Evolutionary conservation across 2,113 vertebrate species (phyloP), one percentile per base, ranked within the genome.

Genomic region (Craseonycteris thonglongyai): DNA sequence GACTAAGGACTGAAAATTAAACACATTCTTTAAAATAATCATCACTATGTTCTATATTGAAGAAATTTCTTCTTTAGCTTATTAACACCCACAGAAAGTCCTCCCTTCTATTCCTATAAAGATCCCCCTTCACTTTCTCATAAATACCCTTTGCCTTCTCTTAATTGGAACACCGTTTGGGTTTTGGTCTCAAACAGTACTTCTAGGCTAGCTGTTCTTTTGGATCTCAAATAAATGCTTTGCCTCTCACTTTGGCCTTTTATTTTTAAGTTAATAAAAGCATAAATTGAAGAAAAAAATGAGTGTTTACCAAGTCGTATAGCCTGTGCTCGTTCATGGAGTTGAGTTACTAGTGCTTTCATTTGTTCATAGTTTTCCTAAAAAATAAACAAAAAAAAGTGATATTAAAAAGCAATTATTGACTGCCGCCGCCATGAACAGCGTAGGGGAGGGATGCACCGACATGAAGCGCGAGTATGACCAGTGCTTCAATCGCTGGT

Each of bases 401-500:
- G 71, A 54, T 15, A 71, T 51, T 56, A 15, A 19, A 94, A 92
- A 90, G 35, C 63, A 61, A 14, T 42, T 83, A 75, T 54, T n/a
- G n/a, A 12, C 84, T 19, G 10, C 61, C 40, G 63, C 12, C 97
- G 97, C 97, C 94, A 99, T 99, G 99, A 99, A 99, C 98, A 99
- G 99, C 79, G 99, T 99, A 0, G 99, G 99, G 22, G 99, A 99
- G 97, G 99, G 99, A 1, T 99, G 99, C 94, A 99, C 99, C 1
- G 99, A 99, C n/a, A 98, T 99, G 96, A 99, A 99, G 98, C 99
- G 99, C 79, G 99, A 99, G 66, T 99, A 99, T 96, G 99, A 99
- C 92, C 99, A 99, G 98, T 99, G 99, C 97, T 99, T 99, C 97
- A 99, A 99, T 97, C 99, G 99, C 97, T 99, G 99, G 99, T 99